Base-by-base conservation (phyloP, 1,140 invertebrate species). In the Ericerus pela region DNA sequence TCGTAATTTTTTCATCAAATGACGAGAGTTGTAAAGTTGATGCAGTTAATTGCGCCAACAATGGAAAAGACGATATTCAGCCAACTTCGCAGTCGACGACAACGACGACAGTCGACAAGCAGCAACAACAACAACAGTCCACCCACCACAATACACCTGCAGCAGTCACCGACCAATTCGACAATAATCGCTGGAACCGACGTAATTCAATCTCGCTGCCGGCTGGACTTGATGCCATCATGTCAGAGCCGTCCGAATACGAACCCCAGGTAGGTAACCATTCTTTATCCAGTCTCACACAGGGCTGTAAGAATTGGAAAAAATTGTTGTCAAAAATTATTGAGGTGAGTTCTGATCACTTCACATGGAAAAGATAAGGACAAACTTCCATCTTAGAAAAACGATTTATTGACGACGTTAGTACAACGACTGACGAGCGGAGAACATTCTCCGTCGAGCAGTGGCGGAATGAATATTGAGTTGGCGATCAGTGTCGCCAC, bases 241-340 rank as follows among this genome's bases (percentile, higher is more conserved):
- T 47, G 41, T 22, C 41, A 22, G 63, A 64, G 37, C 63, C 63
- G 4, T 53, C 61, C 18, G 63, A 64, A 51, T 65, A 63, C 24
- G 61, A 62, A 37, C 62, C 62, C 22, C 63, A 65, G 60, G 63
- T 65, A 59, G 58, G 26, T 54, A 16, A 11, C 5, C 10, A 10
- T 5, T 54, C 41, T 53, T 24, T 51, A 16, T 47, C 18, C 37
- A 24, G 22, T 36, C 20, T 10, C 20, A 12, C n/a, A n/a, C n/a
- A n/a, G n/a, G n/a, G n/a, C n/a, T n/a, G 12, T 12, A 11, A 20
- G 12, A 11, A 11, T 51, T n/a, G 11, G 11, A 20, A 12, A 11
- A 11, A 51, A n/a, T n/a, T n/a, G n/a, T n/a, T n/a, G n/a, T n/a
- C n/a, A n/a, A n/a, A n/a, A n/a, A n/a, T n/a, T n/a, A n/a, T n/a